Evolutionary conservation across 1,140 invertebrate species (phyloP).

Genomic region (Idris sp.): DNA sequence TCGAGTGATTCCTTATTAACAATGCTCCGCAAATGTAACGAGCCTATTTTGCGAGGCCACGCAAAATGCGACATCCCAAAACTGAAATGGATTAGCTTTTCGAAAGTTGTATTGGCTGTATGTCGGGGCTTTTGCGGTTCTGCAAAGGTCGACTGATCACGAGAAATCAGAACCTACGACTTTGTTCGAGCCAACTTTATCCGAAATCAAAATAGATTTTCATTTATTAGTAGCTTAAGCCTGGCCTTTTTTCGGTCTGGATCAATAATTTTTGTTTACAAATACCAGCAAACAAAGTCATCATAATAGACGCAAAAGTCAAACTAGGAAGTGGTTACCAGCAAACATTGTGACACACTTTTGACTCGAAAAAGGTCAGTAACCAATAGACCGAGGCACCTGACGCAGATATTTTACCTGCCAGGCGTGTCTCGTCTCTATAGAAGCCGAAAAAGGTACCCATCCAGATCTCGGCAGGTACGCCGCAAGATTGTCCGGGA

Average conservation of each 20-base stretch:
- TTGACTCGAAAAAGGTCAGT: slow-evolving; percentile 36
- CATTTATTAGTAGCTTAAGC: no score
- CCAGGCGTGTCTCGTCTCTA: no score
- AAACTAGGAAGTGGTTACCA: no score
- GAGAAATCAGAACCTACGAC: no score
- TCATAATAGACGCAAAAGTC: no score
- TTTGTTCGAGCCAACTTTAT: no score
- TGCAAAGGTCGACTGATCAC: slow-evolving; percentile 40
- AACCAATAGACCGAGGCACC: slow-evolving; percentile 42
- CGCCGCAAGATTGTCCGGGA: no score
- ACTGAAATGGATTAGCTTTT: slow-evolving; percentile 39
- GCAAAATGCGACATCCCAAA: slow-evolving; percentile 30
- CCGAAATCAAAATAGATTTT: no score
- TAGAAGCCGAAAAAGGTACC: no score
- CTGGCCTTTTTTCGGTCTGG: no score
- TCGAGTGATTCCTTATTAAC: slow-evolving; percentile 30
- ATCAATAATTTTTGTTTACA: no score
- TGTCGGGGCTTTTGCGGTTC: slow-evolving; percentile 28
- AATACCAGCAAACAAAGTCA: no score
- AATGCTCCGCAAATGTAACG: slow-evolving; percentile 30
- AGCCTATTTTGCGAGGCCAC: slow-evolving; percentile 21
- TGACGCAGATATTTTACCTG: slow-evolving; percentile 21
- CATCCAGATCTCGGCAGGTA: slow-evolving; percentile 42
- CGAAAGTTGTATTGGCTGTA: slow-evolving; percentile 45
- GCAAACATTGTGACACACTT: slow-evolving; percentile 50